A percentile compares a stretch with the other conserved stretches of the same genome.
These are phyloP conservation scores for Monomorium pharaonis DNA, from an alignment of 1,140 invertebrate genomes.

Conservation along the genomic window DNA sequence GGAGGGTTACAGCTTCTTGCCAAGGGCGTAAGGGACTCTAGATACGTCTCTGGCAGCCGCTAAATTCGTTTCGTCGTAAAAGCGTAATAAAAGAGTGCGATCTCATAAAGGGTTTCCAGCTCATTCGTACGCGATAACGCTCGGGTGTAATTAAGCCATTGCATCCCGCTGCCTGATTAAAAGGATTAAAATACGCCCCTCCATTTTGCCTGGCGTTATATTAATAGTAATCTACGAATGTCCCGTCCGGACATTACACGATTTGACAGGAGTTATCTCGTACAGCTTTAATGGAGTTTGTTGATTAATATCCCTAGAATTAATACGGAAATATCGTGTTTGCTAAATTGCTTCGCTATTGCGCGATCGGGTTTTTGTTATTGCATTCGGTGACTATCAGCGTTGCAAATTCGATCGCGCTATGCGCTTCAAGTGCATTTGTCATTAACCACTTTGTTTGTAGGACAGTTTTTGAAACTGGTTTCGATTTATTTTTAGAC, in stretches of 20 bases:
- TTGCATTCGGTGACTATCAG: conserved; percentile 48
- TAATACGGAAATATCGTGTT: conserved; percentile 33
- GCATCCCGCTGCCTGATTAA: conserved; percentile 50
- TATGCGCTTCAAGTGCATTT: conserved; percentile 40
- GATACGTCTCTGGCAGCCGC: neutral
- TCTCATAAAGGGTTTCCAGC: conserved; percentile 38
- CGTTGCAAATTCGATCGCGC: conserved; percentile 48
- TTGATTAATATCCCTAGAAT: conserved; percentile 66
- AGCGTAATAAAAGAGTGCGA: conserved; percentile 40
- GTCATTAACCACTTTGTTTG: conserved; percentile 40
- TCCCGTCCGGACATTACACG: conserved; percentile 47
- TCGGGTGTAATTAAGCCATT: conserved; percentile 56
- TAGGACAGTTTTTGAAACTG: conserved; percentile 4
- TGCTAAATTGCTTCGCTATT: conserved; percentile 50
- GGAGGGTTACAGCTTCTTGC: too few species aligned
- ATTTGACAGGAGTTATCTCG: conserved; percentile 45
- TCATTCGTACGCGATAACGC: conserved; percentile 41
- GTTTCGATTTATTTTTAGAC: conserved; percentile 32
- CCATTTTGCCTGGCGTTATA: conserved; percentile 45
- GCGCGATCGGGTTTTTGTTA: conserved; percentile 55
- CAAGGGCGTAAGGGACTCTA: too few species aligned
- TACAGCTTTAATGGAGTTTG: conserved; percentile 58
- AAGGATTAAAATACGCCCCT: conserved; percentile 54
- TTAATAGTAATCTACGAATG: conserved; percentile 57
- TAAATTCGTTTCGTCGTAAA: conserved; percentile 31